Conservation (phyloP, 1,140 invertebrate genomes). For the Bicyclus anynana region DNA sequence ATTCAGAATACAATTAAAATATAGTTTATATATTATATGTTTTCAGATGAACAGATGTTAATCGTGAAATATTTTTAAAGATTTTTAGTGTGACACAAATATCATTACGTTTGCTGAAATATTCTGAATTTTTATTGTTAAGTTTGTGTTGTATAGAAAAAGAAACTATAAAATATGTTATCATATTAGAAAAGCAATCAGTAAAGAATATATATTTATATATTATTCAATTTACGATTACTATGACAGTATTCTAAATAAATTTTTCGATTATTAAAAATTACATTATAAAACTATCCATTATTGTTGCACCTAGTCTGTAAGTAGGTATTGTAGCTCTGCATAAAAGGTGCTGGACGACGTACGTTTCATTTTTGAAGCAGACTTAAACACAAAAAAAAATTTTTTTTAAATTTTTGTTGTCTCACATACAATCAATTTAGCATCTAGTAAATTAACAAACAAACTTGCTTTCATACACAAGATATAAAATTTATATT, state of each 20-base stretch:
- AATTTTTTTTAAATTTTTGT: no score
- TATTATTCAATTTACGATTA: conserved; percentile 10
- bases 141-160: neutral
- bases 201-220: neutral
- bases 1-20: neutral
- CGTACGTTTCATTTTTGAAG: conserved; percentile 13
- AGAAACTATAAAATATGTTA: neutral
- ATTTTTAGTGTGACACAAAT: neutral
- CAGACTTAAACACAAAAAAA: no score
- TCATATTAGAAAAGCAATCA: neutral
- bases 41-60: neutral
- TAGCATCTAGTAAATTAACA: no score
- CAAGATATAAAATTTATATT: no score
- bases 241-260: conserved; percentile 11
- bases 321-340: conserved; percentile 60
- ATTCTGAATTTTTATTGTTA: neutral
- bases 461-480: no score
- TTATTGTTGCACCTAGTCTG: conserved; percentile 59
- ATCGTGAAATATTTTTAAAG: neutral
- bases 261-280: conserved; percentile 12
- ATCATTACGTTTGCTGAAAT: neutral
- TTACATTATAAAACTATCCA: conserved; percentile 1
- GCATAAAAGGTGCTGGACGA: conserved; percentile 39
- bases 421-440: no score
- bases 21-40: neutral